These are phyloP conservation scores for Cacoxenus indagator DNA, from an alignment of 2,888 invertebrate genomes.

Conservation along the genomic window DNA sequence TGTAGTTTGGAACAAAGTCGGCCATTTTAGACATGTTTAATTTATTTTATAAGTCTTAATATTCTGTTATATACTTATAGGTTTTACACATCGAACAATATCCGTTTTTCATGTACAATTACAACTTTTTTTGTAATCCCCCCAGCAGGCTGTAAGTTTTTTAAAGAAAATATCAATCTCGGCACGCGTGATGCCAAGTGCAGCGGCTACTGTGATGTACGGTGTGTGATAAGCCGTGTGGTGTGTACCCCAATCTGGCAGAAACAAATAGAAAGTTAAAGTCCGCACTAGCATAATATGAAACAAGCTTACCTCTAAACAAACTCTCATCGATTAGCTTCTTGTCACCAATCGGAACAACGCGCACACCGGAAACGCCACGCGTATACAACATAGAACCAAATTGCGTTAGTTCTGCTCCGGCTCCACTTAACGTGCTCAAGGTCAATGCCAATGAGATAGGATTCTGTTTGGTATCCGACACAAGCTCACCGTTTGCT, in stretches of 20 bases:
- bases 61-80: background rate
- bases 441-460: constrained; percentile 77
- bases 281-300: no score
- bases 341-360: constrained; percentile 73
- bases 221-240: constrained; percentile 69
- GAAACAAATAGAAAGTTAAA: constrained; percentile 1
- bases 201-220: constrained; percentile 83
- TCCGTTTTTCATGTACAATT: background rate
- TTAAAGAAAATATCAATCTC: constrained; percentile 81
- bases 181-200: constrained; percentile 76
- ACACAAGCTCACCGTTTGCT: constrained; percentile 74
- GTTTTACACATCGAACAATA: background rate
- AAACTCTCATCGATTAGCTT: constrained; percentile 73
- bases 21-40: background rate
- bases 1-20: background rate
- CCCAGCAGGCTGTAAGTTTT: constrained; percentile 75
- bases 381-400: constrained; percentile 82
- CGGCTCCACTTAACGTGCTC: constrained; percentile 52
- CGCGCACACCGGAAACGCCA: constrained; percentile 81
- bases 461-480: constrained; percentile 77
- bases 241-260: constrained; percentile 80
- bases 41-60: background rate
- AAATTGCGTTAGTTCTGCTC: constrained; percentile 73
- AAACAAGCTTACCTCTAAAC: constrained; percentile 76
- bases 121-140: constrained; percentile 10